Conservation (phyloP, 2,113 vertebrate genomes). For the Gila orcuttii region DNA sequence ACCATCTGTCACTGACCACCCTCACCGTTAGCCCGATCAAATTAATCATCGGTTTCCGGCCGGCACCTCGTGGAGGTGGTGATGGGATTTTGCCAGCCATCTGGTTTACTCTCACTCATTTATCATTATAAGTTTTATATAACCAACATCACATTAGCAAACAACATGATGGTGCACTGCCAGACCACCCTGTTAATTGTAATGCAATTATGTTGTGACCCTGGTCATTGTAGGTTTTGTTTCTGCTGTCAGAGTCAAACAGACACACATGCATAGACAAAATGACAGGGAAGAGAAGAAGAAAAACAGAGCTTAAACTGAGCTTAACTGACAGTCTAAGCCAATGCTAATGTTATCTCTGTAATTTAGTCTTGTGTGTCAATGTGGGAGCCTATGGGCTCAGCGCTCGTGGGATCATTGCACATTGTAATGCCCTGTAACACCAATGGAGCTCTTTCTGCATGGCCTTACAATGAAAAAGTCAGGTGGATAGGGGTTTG, state of each 20-base stretch:
- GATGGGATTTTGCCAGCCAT: no score
- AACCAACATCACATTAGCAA: slow-evolving; percentile 2
- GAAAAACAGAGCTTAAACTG: slow-evolving; percentile 25
- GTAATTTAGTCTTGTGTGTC: slow-evolving; percentile 48
- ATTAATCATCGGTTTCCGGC: no score
- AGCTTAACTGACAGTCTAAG: slow-evolving; percentile 28
- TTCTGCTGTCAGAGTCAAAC: not conserved
- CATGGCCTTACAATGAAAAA: slow-evolving; percentile 62
- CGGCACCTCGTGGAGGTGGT: no score
- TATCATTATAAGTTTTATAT: not conserved
- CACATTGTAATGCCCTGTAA: slow-evolving; percentile 71
- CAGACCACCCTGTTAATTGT: not conserved
- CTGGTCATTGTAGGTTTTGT: slow-evolving; percentile 5
- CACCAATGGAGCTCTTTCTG: slow-evolving; percentile 58
- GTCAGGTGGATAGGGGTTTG: slow-evolving; percentile 18
- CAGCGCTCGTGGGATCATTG: slow-evolving; percentile 68
- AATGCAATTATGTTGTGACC: not conserved
- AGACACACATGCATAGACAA: not conserved
- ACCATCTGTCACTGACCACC: no score
- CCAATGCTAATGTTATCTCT: slow-evolving; percentile 50
- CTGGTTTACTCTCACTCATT: not conserved
- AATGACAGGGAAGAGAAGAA: not conserved
- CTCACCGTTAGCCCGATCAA: no score
- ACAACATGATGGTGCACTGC: not conserved
- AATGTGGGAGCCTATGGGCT: slow-evolving; percentile 28